Evolutionary conservation across 1,140 invertebrate genomes (phyloP), one percentile per base, ranked within the genome.

Genomic region (Drosophila erecta): DNA sequence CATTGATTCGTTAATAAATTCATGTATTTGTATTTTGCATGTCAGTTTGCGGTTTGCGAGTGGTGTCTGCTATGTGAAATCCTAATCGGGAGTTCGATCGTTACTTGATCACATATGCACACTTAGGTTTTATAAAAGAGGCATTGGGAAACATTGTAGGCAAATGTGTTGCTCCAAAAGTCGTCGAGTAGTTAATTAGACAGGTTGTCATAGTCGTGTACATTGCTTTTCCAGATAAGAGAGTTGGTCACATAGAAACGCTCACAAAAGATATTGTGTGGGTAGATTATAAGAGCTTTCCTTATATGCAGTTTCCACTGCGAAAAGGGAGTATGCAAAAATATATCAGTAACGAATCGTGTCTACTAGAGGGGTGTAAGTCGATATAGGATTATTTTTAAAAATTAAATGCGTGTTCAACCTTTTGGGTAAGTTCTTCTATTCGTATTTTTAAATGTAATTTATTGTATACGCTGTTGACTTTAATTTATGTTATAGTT

Each of bases 1-100:
- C 83, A 89, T 87, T 71, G 79, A 87, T 89, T 87, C 74, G 79
- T 89, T 84, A 79, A 83, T 87, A 87, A 89, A 89, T 87, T 87
- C 84, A 79, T 87, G 84, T 85, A 78, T 86, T 86, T 73, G 67
- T 72, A 72, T 46, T 33, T 57, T 49, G 24, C 44, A 51, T 72
- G 64, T 69, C 22, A 64, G 76, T 75, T 49, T 64, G 60, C 69
- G 40, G 76, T 75, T 49, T 64, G 60, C 69, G 40, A 67, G 67
- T 66, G 33, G 40, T 66, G 53, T 56, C 37, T 73, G 59, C 46
- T 53, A 41, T 14, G n/a, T 33, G 56, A 30, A 41, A 41, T 12
- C 35, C 55, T 4, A 10, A 43, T 14, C 37, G 37, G 11, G 11
- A 24, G 14, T n/a, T 17, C 27, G 15, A 37, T 37, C 50, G 11